A percentile compares a stretch with the other conserved stretches of the same genome.
These are phyloP conservation scores for Acanthurus leucopareius DNA, from an alignment of 2,797 vertebrate species.

Conservation along the genomic window DNA sequence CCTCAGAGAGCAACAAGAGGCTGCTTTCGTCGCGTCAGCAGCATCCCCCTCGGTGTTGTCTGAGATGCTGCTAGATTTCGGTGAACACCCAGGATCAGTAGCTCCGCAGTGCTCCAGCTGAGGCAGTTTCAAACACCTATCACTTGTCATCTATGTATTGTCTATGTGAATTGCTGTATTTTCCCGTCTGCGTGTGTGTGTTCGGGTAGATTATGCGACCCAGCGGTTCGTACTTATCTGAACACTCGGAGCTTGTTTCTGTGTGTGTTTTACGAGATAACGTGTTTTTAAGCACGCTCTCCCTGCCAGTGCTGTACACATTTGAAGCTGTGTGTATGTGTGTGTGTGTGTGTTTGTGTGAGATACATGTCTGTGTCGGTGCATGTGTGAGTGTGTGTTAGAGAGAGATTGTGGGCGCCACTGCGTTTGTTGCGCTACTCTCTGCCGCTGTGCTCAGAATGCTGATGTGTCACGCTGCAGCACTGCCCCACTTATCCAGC, in stretches of 20 bases:
- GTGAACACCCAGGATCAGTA: slow-evolving; percentile 46
- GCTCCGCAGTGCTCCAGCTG: slow-evolving; percentile 50
- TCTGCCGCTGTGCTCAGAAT: slow-evolving; percentile 84
- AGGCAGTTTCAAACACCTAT: slow-evolving; percentile 28
- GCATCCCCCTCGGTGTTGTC: slow-evolving; percentile 8
- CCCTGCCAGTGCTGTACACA: slow-evolving; percentile 32
- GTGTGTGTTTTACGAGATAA: slow-evolving; percentile 41
- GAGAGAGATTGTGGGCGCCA: slow-evolving; percentile 59
- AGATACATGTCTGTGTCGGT: slow-evolving; percentile 30
- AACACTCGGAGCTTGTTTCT: slow-evolving; percentile 25
- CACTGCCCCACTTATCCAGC: slow-evolving; percentile 87
- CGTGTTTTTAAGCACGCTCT: slow-evolving; percentile 36
- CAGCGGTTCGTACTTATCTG: slow-evolving; percentile 21
- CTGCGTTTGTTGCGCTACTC: slow-evolving; percentile 75
- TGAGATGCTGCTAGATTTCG: slow-evolving; percentile 35
- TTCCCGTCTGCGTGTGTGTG: neutral
- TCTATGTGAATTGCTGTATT: slow-evolving; percentile 9
- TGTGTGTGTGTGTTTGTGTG: slow-evolving; percentile 5
- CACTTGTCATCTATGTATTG: slow-evolving; percentile 41
- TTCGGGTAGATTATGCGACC: slow-evolving; percentile 28
- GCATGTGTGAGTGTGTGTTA: slow-evolving; percentile 22
- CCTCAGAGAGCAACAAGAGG: slow-evolving; percentile 9
- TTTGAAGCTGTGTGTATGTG: slow-evolving; percentile 27
- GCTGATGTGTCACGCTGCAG: slow-evolving; percentile 89
- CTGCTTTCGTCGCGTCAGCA: slow-evolving; percentile 37